Evolutionary conservation across 1,140 invertebrate species (phyloP), one percentile per base, ranked within the genome.

Genomic region (Asbolus verrucosus): DNA sequence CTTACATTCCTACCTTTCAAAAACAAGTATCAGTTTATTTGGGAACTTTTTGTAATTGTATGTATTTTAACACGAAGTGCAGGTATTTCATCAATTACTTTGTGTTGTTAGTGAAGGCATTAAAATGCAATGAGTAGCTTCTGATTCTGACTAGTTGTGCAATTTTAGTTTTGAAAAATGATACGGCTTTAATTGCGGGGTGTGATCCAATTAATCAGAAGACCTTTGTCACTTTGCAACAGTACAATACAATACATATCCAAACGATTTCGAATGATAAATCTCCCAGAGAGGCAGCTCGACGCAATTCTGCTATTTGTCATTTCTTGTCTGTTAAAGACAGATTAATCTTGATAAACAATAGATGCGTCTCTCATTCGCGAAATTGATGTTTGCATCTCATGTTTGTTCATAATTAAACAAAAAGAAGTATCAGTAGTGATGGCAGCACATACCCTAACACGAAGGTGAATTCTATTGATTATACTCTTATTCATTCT

Each of bases 281-380:
- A 39, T 69, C 38, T 41, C 31, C 16, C 18, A 1, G 31, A 62
- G 59, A 38, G 59, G 18, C 59, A 62, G 59, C 31, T 36, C 59
- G 31, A 62, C 54, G 59, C 36, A 39, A 69, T 69, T 69, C 30
- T 36, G 60, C 54, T 69, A 69, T 61, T 69, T 69, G 67, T 69
- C 67, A 69, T 69, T 62, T 69, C 59, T 69, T 69, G 60, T 69
- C 67, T 69, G 67, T 30, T 62, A 69, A 69, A 62, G 67, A 69
- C 67, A 62, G 67, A 69, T 69, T 69, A 69, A 69, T 69, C 60
- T 50, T 60, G 27, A 62, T 69, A 46, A 50, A 67, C 31, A 67
- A 67, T 67, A 43, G 27, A 31, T 30, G 33, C 39, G 39, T 6
- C 63, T 65, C 38, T 46, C 27, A 30, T 24, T 65, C 27, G 30